phyloP scores from a whole-genome alignment of 2,113 vertebrate species.

The Charadrius vociferus region DNA sequence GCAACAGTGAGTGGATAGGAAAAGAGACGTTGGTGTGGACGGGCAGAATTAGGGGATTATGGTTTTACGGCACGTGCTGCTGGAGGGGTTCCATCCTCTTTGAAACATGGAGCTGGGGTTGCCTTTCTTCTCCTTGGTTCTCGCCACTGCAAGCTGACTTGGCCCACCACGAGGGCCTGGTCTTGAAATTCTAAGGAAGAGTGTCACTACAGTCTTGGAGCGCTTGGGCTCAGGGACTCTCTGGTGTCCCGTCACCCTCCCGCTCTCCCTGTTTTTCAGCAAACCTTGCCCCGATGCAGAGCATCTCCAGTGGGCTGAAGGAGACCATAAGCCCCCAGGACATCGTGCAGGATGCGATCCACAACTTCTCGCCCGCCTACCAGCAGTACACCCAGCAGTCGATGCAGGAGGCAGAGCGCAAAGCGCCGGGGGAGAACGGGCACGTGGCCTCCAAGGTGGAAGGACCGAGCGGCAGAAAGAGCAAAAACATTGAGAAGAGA shows the following conservation, averaged over 20 bases:
- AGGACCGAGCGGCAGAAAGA: conserved; percentile 27
- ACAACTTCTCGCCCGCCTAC: conserved; percentile 89
- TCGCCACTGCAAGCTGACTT: accelerated
- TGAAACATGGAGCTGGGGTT: neutral
- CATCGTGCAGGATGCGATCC: conserved; percentile 93
- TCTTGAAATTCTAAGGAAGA: neutral
- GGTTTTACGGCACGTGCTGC: neutral
- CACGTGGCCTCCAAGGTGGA: conserved; percentile 29
- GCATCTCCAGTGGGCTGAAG: conserved; percentile 93
- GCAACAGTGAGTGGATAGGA: neutral
- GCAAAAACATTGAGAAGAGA: conserved; percentile 87
- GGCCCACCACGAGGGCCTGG: neutral
- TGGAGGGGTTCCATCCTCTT: neutral
- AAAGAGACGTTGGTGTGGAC: neutral
- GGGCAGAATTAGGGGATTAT: neutral
- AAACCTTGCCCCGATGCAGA: conserved; percentile 87
- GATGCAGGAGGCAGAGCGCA: conserved; percentile 83
- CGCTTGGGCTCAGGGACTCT: accelerated
- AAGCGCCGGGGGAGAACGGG: conserved; percentile 65
- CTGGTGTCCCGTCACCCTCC: neutral
- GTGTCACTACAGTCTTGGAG: neutral
- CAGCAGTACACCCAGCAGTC: conserved; percentile 93
- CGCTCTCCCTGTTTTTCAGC: conserved; percentile 62
- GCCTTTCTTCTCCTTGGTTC: neutral
- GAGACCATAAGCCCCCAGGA: conserved; percentile 93